Evolutionary conservation across 2,113 vertebrate genomes (phyloP).

Genomic region (Athene cunicularia): DNA sequence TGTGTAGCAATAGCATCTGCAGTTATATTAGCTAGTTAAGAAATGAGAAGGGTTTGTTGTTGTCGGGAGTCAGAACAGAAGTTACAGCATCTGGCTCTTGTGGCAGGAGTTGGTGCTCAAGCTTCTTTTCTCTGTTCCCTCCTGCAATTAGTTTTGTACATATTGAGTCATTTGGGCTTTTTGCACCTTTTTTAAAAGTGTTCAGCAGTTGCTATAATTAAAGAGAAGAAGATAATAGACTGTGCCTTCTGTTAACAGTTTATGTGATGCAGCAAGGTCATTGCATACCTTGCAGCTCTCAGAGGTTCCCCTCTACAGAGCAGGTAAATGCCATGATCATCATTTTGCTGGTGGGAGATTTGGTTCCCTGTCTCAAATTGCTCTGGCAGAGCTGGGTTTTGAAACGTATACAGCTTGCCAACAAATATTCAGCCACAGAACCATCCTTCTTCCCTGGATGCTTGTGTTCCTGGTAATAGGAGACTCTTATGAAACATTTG

Average conservation of each 20-base stretch:
- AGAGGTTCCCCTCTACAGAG: background rate
- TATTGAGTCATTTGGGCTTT: background rate
- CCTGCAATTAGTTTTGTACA: background rate
- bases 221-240: background rate
- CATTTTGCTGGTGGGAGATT: background rate
- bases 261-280: background rate
- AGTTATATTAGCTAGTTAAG: background rate
- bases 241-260: background rate
- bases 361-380: background rate
- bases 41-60: background rate
- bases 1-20: background rate
- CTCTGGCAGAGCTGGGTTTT: background rate
- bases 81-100: background rate
- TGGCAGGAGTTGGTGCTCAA: rapidly evolving
- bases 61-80: background rate
- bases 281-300: background rate
- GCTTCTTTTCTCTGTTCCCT: background rate
- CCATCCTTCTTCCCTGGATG: background rate
- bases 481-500: background rate
- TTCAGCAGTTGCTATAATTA: background rate
- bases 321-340: background rate
- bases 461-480: background rate
- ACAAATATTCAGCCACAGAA: background rate
- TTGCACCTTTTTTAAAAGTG: background rate
- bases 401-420: background rate